Evolutionary conservation across 2,797 vertebrate genomes (phyloP).

Genomic region (Chaetodon trifasciatus): DNA sequence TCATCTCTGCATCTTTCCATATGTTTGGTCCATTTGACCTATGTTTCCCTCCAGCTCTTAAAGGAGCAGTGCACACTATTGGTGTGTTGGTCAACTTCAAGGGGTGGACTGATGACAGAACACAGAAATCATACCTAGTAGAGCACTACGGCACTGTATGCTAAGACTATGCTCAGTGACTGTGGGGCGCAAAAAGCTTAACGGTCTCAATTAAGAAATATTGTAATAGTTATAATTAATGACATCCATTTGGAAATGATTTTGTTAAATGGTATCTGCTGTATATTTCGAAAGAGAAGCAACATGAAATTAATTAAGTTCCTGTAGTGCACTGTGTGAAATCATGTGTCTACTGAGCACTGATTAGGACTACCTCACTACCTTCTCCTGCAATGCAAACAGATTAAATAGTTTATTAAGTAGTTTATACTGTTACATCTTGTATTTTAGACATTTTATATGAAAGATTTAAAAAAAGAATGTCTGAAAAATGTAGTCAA

Average conservation of each 20-base stretch:
- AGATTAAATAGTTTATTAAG: neutral
- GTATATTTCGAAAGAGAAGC: neutral
- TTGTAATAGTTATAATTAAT: neutral
- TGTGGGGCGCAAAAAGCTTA: neutral
- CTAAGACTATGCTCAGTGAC: neutral
- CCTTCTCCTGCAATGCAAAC: neutral
- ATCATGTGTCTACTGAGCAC: neutral
- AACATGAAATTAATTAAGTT: neutral
- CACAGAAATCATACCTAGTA: neutral
- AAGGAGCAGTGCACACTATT: constrained; percentile 1
- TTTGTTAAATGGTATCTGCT: neutral
- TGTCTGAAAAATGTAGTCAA: too few relatives aligned
- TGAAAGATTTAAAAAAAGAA: too few relatives aligned
- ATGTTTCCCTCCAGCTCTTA: constrained; percentile 25
- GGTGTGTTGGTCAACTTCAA: neutral
- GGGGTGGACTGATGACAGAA: neutral
- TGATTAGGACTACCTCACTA: neutral
- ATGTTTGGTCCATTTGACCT: constrained; percentile 26
- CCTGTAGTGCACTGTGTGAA: neutral
- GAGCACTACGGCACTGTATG: neutral
- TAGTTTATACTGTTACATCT: neutral
- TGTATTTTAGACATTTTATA: neutral
- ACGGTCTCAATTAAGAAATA: neutral
- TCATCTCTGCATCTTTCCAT: constrained; percentile 35
- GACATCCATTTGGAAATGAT: neutral